These are phyloP conservation scores for Acanthosepion esculentum DNA, from an alignment of 2,888 invertebrate species.

Conservation along the genomic window DNA sequence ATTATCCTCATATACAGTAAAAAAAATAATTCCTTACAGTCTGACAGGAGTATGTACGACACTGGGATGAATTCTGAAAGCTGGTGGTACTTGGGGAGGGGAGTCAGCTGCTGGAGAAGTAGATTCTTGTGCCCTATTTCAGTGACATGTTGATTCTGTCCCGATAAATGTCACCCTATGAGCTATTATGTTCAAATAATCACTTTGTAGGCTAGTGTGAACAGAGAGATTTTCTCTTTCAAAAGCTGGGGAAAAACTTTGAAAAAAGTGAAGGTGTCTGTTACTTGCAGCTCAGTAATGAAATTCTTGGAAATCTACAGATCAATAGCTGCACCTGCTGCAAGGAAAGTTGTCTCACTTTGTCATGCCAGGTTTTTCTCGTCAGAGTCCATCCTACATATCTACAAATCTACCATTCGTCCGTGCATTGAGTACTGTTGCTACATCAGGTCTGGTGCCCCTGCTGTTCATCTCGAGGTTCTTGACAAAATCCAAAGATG, in stretches of 20 bases:
- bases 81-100: not conserved
- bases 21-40: not conserved
- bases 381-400: too few species aligned
- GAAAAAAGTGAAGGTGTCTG: not conserved
- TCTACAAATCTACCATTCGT: too few species aligned
- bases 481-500: too few species aligned
- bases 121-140: not conserved
- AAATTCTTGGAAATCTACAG: not conserved
- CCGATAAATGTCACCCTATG: not conserved
- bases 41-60: not conserved
- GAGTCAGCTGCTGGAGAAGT: not conserved
- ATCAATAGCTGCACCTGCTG: too few species aligned
- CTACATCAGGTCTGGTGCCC: too few species aligned
- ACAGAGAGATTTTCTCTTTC: not conserved
- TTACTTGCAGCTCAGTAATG: not conserved
- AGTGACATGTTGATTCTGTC: not conserved
- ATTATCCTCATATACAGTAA: not conserved
- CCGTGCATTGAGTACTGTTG: too few species aligned
- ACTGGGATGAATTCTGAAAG: not conserved
- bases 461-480: too few species aligned
- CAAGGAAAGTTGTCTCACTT: too few species aligned
- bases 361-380: too few species aligned
- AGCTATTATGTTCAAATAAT: constrained; percentile 8
- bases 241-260: not conserved
- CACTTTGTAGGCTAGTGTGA: not conserved